A percentile compares a stretch with the other conserved stretches of the same genome.
These are phyloP conservation scores for Leptopilina clavipes DNA, from an alignment of 1,140 invertebrate species.

Conservation along the genomic window DNA sequence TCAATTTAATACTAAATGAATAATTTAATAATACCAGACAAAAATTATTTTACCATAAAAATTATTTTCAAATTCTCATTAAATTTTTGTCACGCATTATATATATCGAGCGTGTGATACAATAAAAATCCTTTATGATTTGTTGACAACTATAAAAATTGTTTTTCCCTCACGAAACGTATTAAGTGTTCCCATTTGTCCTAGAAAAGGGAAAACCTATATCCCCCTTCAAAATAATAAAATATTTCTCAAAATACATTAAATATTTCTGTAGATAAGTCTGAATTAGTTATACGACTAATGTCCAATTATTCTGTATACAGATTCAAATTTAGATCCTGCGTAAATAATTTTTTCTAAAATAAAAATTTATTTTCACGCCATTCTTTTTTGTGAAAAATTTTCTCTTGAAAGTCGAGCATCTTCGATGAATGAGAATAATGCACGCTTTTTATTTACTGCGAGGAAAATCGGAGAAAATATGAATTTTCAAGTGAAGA, in stretches of 20 bases:
- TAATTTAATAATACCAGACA: too few species aligned
- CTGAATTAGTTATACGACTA: neutral
- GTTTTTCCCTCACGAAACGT: too few species aligned
- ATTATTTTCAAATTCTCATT: neutral
- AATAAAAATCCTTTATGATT: too few species aligned
- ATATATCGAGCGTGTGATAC: too few species aligned
- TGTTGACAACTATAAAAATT: too few species aligned
- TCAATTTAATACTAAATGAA: too few species aligned
- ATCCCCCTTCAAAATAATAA: neutral
- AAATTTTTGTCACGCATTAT: too few species aligned
- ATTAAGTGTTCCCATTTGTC: too few species aligned
- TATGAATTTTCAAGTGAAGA: neutral
- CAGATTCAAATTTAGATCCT: too few species aligned
- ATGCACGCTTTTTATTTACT: neutral
- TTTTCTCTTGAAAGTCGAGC: neutral
- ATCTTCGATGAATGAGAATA: conserved; percentile 5
- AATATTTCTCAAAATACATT: too few species aligned
- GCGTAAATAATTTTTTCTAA: neutral
- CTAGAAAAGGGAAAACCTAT: too few species aligned
- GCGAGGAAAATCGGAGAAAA: neutral
- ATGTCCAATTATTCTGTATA: too few species aligned
- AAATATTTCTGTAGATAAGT: neutral
- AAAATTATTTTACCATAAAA: neutral
- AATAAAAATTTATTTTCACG: neutral
- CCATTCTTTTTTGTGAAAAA: neutral